A percentile compares a stretch with the other conserved stretches of the same genome.
Evolutionary conservation across 2,888 invertebrate species (phyloP).

Genomic region (Coremacera marginata): DNA sequence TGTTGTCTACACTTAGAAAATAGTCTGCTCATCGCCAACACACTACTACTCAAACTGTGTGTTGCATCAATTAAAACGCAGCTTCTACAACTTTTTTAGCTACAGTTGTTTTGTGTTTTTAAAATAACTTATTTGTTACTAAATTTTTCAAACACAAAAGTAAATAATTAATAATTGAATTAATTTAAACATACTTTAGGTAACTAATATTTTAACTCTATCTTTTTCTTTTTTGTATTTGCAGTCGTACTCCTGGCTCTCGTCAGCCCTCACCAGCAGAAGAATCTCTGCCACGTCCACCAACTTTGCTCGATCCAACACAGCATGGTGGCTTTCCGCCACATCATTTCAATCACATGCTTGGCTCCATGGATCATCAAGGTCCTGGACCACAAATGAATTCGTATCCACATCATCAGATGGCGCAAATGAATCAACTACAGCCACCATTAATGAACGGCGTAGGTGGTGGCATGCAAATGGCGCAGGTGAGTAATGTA

Average conservation of each 20-base stretch:
- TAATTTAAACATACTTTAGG: not conserved
- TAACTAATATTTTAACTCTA: slow-evolving; percentile 10
- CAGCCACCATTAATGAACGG: slow-evolving; percentile 69
- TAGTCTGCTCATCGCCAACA: too few species aligned
- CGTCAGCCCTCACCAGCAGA: slow-evolving; percentile 93
- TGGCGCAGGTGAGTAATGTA: slow-evolving; percentile 63
- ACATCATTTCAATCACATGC: slow-evolving; percentile 72
- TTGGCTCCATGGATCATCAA: slow-evolving; percentile 66
- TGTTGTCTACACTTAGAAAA: not conserved
- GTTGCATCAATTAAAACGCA: too few species aligned
- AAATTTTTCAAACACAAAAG: not conserved
- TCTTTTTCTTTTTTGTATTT: slow-evolving; percentile 42
- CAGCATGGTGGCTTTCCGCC: slow-evolving; percentile 65
- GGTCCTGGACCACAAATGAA: slow-evolving; percentile 58
- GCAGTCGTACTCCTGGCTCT: slow-evolving; percentile 88
- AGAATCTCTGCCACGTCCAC: slow-evolving; percentile 72
- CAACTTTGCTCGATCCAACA: slow-evolving; percentile 66
- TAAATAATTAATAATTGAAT: not conserved
- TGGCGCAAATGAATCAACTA: slow-evolving; percentile 68
- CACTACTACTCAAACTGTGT: too few species aligned
- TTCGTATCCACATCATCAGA: slow-evolving; percentile 67
- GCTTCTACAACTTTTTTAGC: not conserved
- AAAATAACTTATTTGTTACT: too few species aligned
- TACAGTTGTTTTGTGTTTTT: not conserved
- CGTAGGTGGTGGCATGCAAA: slow-evolving; percentile 67